Percentiles rank a stretch among this genome's conserved stretches.
Evolutionary conservation across 2,113 vertebrate genomes (phyloP).

Genomic region (Morphnarchus princeps): DNA sequence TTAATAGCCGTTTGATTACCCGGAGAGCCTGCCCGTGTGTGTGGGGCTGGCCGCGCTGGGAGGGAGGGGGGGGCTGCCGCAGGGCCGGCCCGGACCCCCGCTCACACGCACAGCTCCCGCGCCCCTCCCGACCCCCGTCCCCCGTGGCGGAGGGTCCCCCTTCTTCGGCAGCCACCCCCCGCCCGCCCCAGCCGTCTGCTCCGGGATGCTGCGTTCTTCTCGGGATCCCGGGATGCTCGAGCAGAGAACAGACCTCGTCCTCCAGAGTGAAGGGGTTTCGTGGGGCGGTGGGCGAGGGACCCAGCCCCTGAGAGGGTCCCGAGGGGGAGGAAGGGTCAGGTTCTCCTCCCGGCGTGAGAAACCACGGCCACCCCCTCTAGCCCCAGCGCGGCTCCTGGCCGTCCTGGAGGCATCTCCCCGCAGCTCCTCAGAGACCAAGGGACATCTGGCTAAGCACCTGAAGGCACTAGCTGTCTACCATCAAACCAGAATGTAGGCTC

Average conservation of each 20-base stretch:
- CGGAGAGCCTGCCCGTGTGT: not conserved
- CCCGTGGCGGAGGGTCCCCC: too few relatives aligned
- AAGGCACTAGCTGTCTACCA: not conserved
- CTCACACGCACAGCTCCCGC: too few relatives aligned
- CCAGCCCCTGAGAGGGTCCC: not conserved
- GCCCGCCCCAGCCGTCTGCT: not conserved
- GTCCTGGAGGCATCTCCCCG: not conserved
- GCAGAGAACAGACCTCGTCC: not conserved
- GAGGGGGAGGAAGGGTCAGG: not conserved
- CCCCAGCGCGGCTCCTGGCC: accelerated
- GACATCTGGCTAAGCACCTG: not conserved
- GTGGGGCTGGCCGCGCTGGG: not conserved
- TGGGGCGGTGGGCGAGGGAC: not conserved
- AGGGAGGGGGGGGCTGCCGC: too few relatives aligned
- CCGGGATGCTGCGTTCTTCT: not conserved
- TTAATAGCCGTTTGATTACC: slow-evolving; percentile 68
- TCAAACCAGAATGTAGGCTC: not conserved
- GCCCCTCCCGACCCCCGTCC: too few relatives aligned
- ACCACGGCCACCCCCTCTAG: not conserved
- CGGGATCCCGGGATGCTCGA: not conserved
- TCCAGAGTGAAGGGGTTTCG: not conserved
- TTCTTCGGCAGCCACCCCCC: too few relatives aligned
- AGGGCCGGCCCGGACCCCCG: too few relatives aligned
- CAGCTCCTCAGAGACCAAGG: not conserved
- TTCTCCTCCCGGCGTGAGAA: not conserved